phyloP scores from a whole-genome alignment of 2,888 invertebrate species.

The Gibbula magus region DNA sequence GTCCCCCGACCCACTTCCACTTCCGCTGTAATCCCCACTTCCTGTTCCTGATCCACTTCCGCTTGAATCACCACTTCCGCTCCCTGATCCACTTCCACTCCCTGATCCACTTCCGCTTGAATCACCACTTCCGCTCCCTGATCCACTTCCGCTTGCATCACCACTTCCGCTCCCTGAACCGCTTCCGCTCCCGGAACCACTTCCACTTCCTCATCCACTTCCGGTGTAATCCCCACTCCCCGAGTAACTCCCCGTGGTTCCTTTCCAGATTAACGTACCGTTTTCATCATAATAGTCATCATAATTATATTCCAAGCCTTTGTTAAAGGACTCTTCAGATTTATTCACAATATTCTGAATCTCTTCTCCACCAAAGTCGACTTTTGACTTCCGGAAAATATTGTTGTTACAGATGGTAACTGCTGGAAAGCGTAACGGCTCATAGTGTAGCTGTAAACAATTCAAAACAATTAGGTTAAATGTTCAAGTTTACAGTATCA shows the following conservation, averaged over 20 bases:
- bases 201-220: not conserved
- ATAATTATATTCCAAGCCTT: not conserved
- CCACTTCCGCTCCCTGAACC: not conserved
- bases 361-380: not conserved
- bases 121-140: not conserved
- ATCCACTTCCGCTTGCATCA: not conserved
- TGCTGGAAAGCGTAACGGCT: not conserved
- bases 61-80: not conserved
- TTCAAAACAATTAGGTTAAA: too few relatives aligned
- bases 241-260: not conserved
- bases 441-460: not conserved
- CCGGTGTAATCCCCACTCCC: not conserved
- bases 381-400: not conserved
- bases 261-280: not conserved
- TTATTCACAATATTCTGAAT: not conserved
- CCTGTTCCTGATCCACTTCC: not conserved
- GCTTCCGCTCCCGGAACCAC: not conserved
- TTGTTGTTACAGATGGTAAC: constrained; percentile 15
- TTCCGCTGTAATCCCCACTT: not conserved
- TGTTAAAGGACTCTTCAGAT: not conserved
- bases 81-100: not conserved
- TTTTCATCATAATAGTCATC: too few relatives aligned
- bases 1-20: not conserved
- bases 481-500: too few relatives aligned
- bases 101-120: not conserved